Conservation (phyloP, 1,140 invertebrate species). For the Musca vetustissima region DNA sequence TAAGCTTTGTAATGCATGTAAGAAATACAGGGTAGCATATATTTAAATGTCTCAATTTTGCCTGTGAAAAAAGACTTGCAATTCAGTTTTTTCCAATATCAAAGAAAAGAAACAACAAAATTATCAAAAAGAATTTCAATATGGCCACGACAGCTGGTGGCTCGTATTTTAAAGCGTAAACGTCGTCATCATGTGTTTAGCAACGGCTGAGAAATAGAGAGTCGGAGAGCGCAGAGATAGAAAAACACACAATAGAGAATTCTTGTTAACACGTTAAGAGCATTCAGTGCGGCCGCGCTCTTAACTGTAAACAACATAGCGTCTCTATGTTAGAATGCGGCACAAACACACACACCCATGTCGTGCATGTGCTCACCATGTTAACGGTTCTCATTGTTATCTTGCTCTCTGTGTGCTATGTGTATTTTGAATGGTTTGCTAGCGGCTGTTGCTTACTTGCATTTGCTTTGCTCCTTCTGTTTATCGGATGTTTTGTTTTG, state of each 20-base stretch:
- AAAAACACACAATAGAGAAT: slow-evolving; percentile 1
- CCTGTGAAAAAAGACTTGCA: not conserved
- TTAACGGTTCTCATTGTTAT: not conserved
- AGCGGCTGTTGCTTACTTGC: not conserved
- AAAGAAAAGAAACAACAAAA: not conserved
- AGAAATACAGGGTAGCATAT: not conserved
- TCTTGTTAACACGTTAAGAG: not conserved
- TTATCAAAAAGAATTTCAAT: slow-evolving; percentile 22
- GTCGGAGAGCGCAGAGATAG: not conserved
- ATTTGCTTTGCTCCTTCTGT: not conserved
- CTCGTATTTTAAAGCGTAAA: slow-evolving; percentile 5
- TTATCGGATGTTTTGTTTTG: not conserved
- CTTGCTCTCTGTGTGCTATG: not conserved
- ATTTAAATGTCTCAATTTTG: not conserved
- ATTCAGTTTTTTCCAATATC: not conserved
- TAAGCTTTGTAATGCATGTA: not conserved
- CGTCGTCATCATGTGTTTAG: not conserved
- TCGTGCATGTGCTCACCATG: not conserved
- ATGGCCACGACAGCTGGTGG: slow-evolving; percentile 20
- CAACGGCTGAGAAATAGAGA: not conserved
- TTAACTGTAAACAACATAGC: slow-evolving; percentile 5
- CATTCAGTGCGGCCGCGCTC: not conserved
- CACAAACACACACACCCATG: slow-evolving; percentile 5
- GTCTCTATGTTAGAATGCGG: slow-evolving; percentile 11
- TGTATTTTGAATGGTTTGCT: not conserved